Conservation (phyloP, 2,888 invertebrate genomes). For the Lordiphosa andalusiaca region DNA sequence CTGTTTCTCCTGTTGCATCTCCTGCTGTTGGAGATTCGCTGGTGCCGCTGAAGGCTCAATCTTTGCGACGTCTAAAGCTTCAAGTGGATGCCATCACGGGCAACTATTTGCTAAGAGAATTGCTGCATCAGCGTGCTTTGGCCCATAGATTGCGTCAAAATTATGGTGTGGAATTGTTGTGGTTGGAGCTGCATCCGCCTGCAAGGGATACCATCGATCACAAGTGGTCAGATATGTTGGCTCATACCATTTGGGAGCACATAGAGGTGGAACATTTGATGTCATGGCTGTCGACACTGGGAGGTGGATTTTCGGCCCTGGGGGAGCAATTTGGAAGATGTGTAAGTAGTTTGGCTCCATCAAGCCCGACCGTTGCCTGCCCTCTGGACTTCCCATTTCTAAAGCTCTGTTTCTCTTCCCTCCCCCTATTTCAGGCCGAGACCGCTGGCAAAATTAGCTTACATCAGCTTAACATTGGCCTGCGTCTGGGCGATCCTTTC, state of each 20-base stretch:
- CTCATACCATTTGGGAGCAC: constrained; percentile 82
- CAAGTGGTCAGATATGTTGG: constrained; percentile 83
- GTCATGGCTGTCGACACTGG: constrained; percentile 97
- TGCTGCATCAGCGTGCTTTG: constrained; percentile 59
- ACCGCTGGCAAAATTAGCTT: constrained; percentile 93
- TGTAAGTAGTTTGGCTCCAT: constrained; percentile 81
- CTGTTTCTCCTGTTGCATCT: too few relatives aligned
- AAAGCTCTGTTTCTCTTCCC: too few relatives aligned
- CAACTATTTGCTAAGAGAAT: constrained; percentile 68
- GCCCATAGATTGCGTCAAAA: constrained; percentile 36
- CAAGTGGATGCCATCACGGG: constrained; percentile 65
- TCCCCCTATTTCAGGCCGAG: constrained; percentile 85
- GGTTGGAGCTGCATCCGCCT: constrained; percentile 82
- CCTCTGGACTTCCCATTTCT: too few relatives aligned
- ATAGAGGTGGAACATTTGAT: constrained; percentile 91
- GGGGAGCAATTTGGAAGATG: constrained; percentile 92
- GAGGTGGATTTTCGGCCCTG: constrained; percentile 96
- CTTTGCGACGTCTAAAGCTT: constrained; percentile 42
- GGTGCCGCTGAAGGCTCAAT: too few relatives aligned
- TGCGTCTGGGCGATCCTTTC: constrained; percentile 90
- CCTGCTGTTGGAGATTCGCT: too few relatives aligned
- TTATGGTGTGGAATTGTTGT: constrained; percentile 54
- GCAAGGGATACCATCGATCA: constrained; percentile 85
- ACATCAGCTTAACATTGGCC: constrained; percentile 90
- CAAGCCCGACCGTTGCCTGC: too few relatives aligned